Evolutionary conservation across 1,140 invertebrate species (phyloP), one percentile per base, ranked within the genome.

Genomic region (Drosophila prosaltans): DNA sequence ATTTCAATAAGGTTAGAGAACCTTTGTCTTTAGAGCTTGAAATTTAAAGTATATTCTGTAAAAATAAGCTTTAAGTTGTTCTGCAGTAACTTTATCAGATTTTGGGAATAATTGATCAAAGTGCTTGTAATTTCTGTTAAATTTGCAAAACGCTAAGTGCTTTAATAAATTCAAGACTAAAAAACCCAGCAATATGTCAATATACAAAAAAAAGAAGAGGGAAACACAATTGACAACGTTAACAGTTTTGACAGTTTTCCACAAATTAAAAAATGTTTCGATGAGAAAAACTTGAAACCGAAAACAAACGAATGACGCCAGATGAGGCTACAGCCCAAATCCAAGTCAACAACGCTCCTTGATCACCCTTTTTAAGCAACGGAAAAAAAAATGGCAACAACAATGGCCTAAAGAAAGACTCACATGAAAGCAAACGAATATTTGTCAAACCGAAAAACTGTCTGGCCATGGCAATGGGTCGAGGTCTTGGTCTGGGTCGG

Each of bases 221-320:
- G 1, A 8, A 51, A 51, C 45, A 21, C 21, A 51, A 51, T 51
- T 51, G 72, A 67, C 67, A 48, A 80, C 64, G 69, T 80, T 88
- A 86, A 77, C 80, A 88, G 76, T 88, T 86, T 80, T 88, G 83
- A 86, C 83, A 86, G 83, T 89, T 86, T 86, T 83, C 80, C 61
- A 77, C 76, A 86, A 88, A 86, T 88, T 88, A 86, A 83, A 83
- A 85, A 80, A 76, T 58, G 80, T 54, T 69, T 77, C 65, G 66
- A 73, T 54, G 64, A 48, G 65, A 69, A 58, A 60, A 11, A 36
- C 43, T 48, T 36, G n/a, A 65, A 57, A 67, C 62, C 57, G 78
- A 81, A 62, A 79, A 81, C 78, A 51, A 24, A 26, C 67, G 65
- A 74, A 45, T 59, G 83, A 70, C 82, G 82, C 83, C 82, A 85